Conservation (phyloP, 2,113 vertebrate genomes). For the Syngnathoides biaculeatus region DNA sequence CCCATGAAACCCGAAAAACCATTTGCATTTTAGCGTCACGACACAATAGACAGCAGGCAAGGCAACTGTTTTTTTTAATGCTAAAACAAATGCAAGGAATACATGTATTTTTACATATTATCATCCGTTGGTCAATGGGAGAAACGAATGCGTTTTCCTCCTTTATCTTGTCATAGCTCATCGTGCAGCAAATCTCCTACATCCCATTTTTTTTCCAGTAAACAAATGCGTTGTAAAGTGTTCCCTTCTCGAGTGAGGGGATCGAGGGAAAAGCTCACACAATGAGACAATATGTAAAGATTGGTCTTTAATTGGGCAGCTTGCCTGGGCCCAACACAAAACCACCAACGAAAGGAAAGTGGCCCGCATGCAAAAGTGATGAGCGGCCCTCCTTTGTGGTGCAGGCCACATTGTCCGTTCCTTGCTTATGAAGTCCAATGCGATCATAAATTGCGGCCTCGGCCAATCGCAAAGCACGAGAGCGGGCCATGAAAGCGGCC, state of each 20-base stretch:
- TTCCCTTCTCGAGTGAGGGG: background rate
- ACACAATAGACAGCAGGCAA: background rate
- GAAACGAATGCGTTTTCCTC: background rate
- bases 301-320: constrained; percentile 88
- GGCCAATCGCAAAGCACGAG: constrained; percentile 83
- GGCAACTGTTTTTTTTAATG: background rate
- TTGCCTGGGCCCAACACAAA: constrained; percentile 62
- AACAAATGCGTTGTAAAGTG: no score
- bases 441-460: constrained; percentile 91
- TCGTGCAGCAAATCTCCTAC: background rate
- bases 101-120: background rate
- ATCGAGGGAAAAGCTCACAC: constrained; percentile 59
- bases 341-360: constrained; percentile 72
- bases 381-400: constrained; percentile 83
- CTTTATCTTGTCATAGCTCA: background rate
- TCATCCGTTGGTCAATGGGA: background rate
- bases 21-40: constrained; percentile 51
- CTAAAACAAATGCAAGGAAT: background rate
- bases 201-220: no score
- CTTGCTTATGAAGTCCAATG: constrained; percentile 97
- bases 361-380: constrained; percentile 89
- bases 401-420: constrained; percentile 76
- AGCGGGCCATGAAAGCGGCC: constrained; percentile 82
- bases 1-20: constrained; percentile 61
- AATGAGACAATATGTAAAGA: constrained; percentile 83